Evolutionary conservation across 2,113 vertebrate genomes (phyloP).

Genomic region (Elaphurus davidianus): DNA sequence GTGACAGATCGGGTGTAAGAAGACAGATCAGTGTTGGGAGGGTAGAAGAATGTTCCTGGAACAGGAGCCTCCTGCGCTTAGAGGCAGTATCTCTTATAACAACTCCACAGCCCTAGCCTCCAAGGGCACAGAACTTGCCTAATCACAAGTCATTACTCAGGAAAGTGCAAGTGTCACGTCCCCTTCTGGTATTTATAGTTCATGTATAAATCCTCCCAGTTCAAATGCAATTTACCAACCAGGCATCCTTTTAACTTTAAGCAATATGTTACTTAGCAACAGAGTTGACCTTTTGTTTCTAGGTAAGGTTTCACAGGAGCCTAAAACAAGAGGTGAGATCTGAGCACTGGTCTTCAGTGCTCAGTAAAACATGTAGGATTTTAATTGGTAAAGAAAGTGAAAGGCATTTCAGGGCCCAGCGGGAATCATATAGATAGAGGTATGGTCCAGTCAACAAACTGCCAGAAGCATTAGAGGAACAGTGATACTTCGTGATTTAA

Average conservation of each 20-base stretch:
- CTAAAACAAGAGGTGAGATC: constrained; percentile 40
- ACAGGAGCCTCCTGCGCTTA: neutral
- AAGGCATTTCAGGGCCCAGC: neutral
- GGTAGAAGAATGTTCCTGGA: neutral
- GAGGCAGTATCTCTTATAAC: neutral
- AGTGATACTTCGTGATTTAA: neutral
- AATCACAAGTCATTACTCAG: neutral
- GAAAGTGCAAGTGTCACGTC: neutral
- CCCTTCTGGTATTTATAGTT: neutral
- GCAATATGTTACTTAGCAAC: constrained; percentile 59
- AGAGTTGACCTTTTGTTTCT: constrained; percentile 50
- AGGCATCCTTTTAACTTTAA: constrained; percentile 21
- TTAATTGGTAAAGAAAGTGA: constrained; percentile 34
- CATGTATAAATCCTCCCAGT: neutral
- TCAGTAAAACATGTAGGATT: neutral
- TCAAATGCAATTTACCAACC: constrained; percentile 17
- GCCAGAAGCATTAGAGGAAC: neutral
- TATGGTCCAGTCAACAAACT: neutral
- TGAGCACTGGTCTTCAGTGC: neutral
- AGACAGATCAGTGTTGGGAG: neutral
- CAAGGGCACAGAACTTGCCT: neutral
- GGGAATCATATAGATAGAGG: neutral
- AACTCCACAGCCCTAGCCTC: neutral
- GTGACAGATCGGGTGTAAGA: neutral
- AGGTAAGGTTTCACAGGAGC: constrained; percentile 21